phyloP scores from a whole-genome alignment of 2,113 vertebrate genomes.

The Boulengeromyrus knoepffleri region DNA sequence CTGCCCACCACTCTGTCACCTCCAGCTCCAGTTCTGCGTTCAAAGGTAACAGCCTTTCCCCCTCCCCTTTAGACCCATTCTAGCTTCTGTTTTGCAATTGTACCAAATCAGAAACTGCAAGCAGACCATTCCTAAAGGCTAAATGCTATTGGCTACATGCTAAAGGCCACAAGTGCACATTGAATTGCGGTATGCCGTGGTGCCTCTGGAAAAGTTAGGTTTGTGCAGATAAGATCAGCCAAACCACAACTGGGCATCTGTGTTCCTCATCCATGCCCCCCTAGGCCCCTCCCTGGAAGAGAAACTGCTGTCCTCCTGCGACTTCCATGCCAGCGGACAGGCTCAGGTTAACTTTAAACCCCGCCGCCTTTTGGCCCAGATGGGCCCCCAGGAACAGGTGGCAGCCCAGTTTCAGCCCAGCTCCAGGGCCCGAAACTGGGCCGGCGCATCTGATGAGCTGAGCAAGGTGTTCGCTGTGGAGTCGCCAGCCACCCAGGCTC shows the following conservation, averaged over 20 bases:
- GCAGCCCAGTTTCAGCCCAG: slow-evolving; percentile 68
- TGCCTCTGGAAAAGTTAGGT: neutral
- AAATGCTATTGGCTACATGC: neutral
- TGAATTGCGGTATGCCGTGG: neutral
- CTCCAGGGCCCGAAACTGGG: slow-evolving; percentile 67
- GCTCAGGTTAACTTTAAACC: slow-evolving; percentile 72
- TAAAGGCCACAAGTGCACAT: neutral
- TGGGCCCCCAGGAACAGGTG: slow-evolving; percentile 58
- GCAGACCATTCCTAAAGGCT: neutral
- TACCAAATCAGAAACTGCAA: neutral
- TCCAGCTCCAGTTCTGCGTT: slow-evolving; percentile 68
- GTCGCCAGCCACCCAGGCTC: slow-evolving; percentile 61
- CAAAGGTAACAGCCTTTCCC: slow-evolving; percentile 62
- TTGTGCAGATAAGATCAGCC: neutral
- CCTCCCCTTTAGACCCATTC: slow-evolving; percentile 22
- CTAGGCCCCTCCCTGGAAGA: slow-evolving; percentile 87
- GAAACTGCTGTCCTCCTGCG: slow-evolving; percentile 78
- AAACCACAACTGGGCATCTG: neutral
- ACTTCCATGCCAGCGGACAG: slow-evolving; percentile 69
- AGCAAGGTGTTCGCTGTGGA: slow-evolving; percentile 60
- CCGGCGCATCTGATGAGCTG: slow-evolving; percentile 57
- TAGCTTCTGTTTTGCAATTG: neutral
- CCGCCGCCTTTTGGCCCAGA: slow-evolving; percentile 53
- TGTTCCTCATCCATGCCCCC: slow-evolving; percentile 65
- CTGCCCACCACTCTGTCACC: slow-evolving; percentile 64